Evolutionary conservation across 2,113 vertebrate species (phyloP).

Genomic region (Boleophthalmus pectinirostris): DNA sequence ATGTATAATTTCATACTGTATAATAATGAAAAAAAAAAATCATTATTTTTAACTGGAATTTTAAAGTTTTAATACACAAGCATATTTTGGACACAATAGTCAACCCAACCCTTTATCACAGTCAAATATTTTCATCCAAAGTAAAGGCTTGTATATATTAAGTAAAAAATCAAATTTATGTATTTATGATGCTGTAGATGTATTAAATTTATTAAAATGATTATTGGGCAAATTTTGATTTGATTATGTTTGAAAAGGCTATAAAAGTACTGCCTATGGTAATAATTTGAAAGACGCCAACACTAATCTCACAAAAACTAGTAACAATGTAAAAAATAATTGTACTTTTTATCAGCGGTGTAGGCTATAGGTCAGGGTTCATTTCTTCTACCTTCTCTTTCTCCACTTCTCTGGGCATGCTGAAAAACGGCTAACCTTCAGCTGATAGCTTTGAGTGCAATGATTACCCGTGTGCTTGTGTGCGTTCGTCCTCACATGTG

Average conservation of each 20-base stretch:
- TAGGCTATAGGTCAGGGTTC: neutral
- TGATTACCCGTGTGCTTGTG: constrained; percentile 42
- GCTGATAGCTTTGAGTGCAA: constrained; percentile 42
- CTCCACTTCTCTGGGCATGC: constrained; percentile 15
- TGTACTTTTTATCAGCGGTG: neutral
- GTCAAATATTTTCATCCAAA: neutral
- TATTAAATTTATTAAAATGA: too few relatives aligned
- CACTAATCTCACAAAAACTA: neutral
- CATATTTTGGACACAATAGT: neutral
- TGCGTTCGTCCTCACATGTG: constrained; percentile 11
- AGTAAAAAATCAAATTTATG: too few relatives aligned
- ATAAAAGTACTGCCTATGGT: too few relatives aligned
- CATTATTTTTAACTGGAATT: neutral
- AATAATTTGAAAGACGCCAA: too few relatives aligned
- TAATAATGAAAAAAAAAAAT: neutral
- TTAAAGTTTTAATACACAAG: neutral
- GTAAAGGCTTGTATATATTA: neutral
- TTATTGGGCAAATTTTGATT: too few relatives aligned
- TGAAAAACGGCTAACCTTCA: constrained; percentile 20
- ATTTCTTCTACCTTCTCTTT: neutral
- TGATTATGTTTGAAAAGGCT: too few relatives aligned
- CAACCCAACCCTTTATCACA: neutral
- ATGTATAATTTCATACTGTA: too few relatives aligned
- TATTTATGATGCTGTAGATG: too few relatives aligned
- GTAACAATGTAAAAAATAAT: neutral